These are phyloP conservation scores for Phocoena phocoena DNA, from an alignment of 2,113 vertebrate species.

Conservation along the genomic window DNA sequence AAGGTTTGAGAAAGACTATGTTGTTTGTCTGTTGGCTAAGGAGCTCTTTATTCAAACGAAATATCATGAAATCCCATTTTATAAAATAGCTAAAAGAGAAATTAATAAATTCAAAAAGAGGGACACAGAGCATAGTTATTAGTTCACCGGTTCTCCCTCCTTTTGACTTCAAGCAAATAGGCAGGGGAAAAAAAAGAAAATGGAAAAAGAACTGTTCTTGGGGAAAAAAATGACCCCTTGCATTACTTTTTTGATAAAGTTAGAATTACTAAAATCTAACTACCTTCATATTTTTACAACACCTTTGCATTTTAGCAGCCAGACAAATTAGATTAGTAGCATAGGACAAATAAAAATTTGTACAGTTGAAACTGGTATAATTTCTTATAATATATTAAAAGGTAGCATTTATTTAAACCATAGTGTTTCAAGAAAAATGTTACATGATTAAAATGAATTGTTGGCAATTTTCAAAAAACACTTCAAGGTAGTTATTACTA, in stretches of 20 bases:
- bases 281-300: neutral
- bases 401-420: neutral
- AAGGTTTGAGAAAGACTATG: neutral
- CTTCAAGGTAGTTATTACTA: neutral
- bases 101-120: neutral
- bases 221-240: neutral
- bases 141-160: neutral
- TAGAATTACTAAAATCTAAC: neutral
- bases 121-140: neutral
- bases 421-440: neutral
- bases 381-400: slow-evolving; percentile 14
- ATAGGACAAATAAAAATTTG: neutral
- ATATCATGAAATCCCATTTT: neutral
- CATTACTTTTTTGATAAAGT: neutral
- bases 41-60: neutral
- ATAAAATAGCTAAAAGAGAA: neutral
- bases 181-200: neutral
- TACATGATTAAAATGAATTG: neutral
- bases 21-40: neutral
- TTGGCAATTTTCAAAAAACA: neutral
- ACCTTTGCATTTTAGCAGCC: neutral
- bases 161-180: neutral
- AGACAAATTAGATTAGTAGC: neutral
- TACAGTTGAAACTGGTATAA: neutral
- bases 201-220: neutral